Base-by-base conservation (phyloP, 2,113 vertebrate species). In the Corydoras maculifer region DNA sequence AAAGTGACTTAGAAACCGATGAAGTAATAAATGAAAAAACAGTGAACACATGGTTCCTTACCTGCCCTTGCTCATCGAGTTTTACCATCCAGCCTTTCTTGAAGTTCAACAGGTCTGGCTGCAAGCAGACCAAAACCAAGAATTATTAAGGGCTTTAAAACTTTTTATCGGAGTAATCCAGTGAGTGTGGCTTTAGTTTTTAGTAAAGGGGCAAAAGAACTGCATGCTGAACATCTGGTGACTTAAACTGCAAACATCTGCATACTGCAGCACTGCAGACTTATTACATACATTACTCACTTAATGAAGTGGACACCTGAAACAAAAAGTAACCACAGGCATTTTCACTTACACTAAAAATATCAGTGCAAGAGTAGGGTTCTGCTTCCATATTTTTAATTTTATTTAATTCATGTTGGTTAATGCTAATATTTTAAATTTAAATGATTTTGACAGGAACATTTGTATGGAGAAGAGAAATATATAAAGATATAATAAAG, bases 71-170 rank as follows among this genome's bases (percentile, higher is more conserved):
- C 31, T 88, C 87, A 69, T 92, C 90, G 60, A 91, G 82, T 69
- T 89, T 92, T 75, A 92, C 90, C 91, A 92, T 91, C 91, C 91
- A 92, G 13, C 91, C 91, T 79, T 92, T 92, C 82, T 92, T 92
- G 80, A 92, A 92, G 80, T 92, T 92, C 68, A 92, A 80, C 72
- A 92, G 74, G 79, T 92, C 91, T 1, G 91, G 91, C 91, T 92
- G 60, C 10, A 73, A 73, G 48, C 60, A 50, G 68, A 35, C 29
- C 67, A 61, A 49, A 71, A 32, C 64, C 65, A 9, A n/a, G 12
- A n/a, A 58, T 69, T 18, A 50, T 63, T 35, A 65, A 63, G 53
- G 13, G 13, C 25, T 49, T 15, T 25, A 57, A 9, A 18, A 25
- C 7, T 43, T 43, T 8, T 43, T 43, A 5, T 43, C 2, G 35